Base-by-base conservation (phyloP, 2,888 invertebrate species). In the Caenorhabditis japonica region DNA sequence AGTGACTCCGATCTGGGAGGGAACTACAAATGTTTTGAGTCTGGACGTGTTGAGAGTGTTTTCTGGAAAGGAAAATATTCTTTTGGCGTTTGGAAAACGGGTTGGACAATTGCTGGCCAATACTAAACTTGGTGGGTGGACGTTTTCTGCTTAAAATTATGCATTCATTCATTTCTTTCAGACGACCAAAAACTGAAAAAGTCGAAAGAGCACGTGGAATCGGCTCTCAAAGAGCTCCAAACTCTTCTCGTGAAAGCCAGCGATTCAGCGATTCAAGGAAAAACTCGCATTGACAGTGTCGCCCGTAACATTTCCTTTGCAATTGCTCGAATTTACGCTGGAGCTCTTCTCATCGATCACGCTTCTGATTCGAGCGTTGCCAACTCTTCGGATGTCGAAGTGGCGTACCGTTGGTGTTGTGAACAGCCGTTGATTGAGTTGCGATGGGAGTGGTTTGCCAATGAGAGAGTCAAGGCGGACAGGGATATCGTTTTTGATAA, bases 1-100 rank as follows among this genome's bases (percentile, higher is more conserved):
- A 88, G 90, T 90, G 1, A 85, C 90, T 33, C 89, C 90, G 15
- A 91, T 91, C 66, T 91, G 91, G 91, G 91, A 91, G 84, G 91
- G 91, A 17, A 91, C 91, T 1, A 91, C 91, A 7, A 91, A 91
- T 81, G 89, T 91, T 36, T 84, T 91, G 38, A 89, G 90, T 0
- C 83, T 91, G 34, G 91, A 91, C 82, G 89, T 91, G 4, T 86
- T 91, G 5, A 85, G 91, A 55, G 90, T 90, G 2, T 84, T 91
- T 13, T 84, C 80, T 33, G 90, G 90, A 1, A 83, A 88, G 38
- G 90, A 90, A 5, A 84, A 88, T 66, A 88, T 88, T 2, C 81
- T 90, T 10, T 34, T 79, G 4, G 87, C 88, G 0, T 88, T 88
- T 51, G 73, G 83, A 8, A 73, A 84, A 19, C 86, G 88, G 23